phyloP scores from a whole-genome alignment of 2,113 vertebrate species.

The Helogale parvula region DNA sequence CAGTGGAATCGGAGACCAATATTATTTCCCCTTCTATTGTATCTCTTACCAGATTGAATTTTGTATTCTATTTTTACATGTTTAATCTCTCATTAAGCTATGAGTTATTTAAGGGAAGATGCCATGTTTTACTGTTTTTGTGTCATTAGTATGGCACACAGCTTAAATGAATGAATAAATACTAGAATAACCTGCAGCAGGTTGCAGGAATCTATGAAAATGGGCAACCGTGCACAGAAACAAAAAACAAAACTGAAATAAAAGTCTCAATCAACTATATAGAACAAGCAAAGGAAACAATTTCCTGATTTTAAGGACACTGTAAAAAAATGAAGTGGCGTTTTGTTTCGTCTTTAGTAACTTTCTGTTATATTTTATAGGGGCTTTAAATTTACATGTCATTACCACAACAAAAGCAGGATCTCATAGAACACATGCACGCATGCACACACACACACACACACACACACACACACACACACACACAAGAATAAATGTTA shows the following conservation, averaged over 20 bases:
- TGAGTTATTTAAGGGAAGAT: background rate
- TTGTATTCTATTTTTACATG: background rate
- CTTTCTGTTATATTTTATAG: background rate
- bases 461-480: background rate
- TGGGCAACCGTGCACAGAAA: background rate
- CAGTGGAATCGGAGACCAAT: background rate
- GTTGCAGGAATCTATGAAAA: background rate
- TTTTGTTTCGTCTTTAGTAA: background rate
- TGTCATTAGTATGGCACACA: background rate
- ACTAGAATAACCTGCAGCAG: background rate
- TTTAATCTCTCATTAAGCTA: background rate
- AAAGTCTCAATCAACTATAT: background rate
- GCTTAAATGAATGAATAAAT: background rate
- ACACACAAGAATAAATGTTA: background rate
- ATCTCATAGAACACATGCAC: background rate
- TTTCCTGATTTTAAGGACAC: background rate
- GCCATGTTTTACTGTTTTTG: background rate
- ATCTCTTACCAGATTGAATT: background rate
- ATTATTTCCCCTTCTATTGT: background rate
- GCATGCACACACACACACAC: too few species aligned
- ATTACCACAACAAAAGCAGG: background rate
- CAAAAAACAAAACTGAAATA: background rate
- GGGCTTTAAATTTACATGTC: background rate
- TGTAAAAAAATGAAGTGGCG: background rate
- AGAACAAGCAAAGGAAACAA: background rate